phyloP scores from a whole-genome alignment of 2,797 vertebrate genomes.

The Ispidina lecontei region DNA sequence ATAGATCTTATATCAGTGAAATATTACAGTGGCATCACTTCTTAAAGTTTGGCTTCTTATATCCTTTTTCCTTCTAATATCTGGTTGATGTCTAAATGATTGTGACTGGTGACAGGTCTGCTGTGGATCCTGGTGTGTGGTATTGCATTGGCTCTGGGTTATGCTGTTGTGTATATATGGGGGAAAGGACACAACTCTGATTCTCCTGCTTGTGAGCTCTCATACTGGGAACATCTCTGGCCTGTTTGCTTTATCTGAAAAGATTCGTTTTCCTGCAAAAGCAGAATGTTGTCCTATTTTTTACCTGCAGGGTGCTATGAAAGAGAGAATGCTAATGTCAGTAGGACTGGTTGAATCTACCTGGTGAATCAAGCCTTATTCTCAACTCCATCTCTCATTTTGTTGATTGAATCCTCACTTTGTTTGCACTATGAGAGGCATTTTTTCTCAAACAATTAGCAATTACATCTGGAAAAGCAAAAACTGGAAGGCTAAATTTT shows the following conservation, averaged over 20 bases:
- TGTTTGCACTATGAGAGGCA: not conserved
- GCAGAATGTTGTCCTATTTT: not conserved
- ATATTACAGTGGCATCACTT: not conserved
- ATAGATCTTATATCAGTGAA: not conserved
- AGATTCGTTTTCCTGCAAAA: not conserved
- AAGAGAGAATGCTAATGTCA: not conserved
- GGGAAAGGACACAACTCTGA: not conserved
- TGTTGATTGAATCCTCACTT: not conserved
- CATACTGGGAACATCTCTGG: not conserved
- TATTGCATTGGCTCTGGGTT: not conserved
- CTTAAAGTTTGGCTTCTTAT: not conserved
- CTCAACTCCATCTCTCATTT: not conserved
- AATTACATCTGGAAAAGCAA: not conserved
- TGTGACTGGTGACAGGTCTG: not conserved
- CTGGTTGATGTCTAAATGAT: not conserved
- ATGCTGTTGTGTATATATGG: not conserved
- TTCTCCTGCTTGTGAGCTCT: not conserved
- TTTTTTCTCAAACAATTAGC: not conserved
- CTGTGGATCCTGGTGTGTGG: not conserved
- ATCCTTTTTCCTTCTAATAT: not conserved
- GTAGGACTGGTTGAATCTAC: fast-evolving
- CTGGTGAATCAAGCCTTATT: not conserved
- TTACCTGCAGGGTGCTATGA: not conserved
- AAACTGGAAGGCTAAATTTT: not conserved
- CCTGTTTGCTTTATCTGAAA: not conserved